Evolutionary conservation across 2,888 invertebrate genomes (phyloP).

Genomic region (Brenthis hecate): DNA sequence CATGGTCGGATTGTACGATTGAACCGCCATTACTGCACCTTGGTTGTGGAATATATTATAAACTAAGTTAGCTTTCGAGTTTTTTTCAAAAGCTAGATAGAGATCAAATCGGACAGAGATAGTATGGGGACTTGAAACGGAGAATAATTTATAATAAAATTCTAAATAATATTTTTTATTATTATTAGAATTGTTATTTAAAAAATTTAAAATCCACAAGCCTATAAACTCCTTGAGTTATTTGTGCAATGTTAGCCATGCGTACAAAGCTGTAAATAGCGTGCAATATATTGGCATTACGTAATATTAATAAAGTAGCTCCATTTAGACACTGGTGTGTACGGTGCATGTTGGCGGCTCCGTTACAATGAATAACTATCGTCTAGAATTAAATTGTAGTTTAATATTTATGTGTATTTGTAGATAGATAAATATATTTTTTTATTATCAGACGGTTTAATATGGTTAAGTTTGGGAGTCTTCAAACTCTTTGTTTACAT

Average conservation of each 20-base stretch:
- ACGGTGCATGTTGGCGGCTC: background rate
- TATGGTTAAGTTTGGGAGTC: no score
- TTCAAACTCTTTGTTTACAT: no score
- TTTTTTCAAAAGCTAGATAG: background rate
- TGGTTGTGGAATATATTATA: slow-evolving; percentile 5
- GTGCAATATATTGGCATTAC: slow-evolving; percentile 16
- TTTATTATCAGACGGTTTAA: no score
- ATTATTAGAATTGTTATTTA: slow-evolving; percentile 4
- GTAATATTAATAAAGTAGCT: slow-evolving; percentile 22
- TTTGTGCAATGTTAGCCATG: slow-evolving; percentile 20
- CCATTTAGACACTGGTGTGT: slow-evolving; percentile 4
- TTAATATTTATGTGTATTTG: no score
- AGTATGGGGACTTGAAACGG: no score
- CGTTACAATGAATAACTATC: background rate
- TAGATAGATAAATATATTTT: no score
- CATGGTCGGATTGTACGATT: slow-evolving; percentile 28
- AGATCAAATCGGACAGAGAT: no score
- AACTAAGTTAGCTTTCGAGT: background rate
- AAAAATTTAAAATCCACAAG: slow-evolving; percentile 10
- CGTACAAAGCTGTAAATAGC: slow-evolving; percentile 15
- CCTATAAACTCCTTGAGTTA: slow-evolving; percentile 14
- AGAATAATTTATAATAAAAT: no score
- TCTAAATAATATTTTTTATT: background rate
- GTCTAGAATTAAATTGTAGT: no score
- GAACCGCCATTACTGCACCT: slow-evolving; percentile 26